phyloP scores from a whole-genome alignment of 1,140 invertebrate species.

The Drosophila orena region DNA sequence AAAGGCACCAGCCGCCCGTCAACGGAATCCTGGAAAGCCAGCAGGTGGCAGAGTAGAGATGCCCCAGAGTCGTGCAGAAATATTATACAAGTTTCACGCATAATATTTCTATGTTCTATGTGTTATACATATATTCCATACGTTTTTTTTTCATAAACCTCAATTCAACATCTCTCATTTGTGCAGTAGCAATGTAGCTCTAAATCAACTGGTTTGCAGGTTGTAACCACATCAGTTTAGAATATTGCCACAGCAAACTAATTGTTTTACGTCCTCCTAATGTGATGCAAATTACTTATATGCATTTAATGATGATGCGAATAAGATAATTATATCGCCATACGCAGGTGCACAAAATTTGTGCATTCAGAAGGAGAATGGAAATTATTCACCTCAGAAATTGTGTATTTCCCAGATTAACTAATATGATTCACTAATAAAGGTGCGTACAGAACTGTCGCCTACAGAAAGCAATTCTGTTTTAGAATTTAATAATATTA shows the following conservation, averaged over 20 bases:
- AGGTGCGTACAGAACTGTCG: too few species aligned
- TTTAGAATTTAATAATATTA: too few species aligned
- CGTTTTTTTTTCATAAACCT: too few species aligned
- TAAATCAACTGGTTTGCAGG: too few species aligned
- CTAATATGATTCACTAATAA: too few species aligned
- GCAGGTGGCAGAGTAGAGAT: slow-evolving; percentile 51
- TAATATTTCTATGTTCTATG: too few species aligned
- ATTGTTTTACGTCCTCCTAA: not conserved
- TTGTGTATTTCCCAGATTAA: not conserved
- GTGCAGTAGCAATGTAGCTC: not conserved
- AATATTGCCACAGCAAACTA: not conserved
- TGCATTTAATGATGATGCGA: not conserved
- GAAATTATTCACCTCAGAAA: not conserved
- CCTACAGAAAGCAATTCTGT: not conserved
- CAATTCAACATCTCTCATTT: too few species aligned
- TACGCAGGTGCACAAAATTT: not conserved
- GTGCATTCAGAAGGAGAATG: not conserved
- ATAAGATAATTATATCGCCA: not conserved
- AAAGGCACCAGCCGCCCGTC: slow-evolving; percentile 15
- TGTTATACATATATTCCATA: too few species aligned
- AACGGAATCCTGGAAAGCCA: slow-evolving; percentile 22
- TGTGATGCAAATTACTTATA: not conserved
- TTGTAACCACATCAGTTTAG: not conserved
- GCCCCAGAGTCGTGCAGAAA: slow-evolving; percentile 17
- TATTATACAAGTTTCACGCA: not conserved